phyloP scores from a whole-genome alignment of 2,113 vertebrate species.

The Gymnogyps californianus region DNA sequence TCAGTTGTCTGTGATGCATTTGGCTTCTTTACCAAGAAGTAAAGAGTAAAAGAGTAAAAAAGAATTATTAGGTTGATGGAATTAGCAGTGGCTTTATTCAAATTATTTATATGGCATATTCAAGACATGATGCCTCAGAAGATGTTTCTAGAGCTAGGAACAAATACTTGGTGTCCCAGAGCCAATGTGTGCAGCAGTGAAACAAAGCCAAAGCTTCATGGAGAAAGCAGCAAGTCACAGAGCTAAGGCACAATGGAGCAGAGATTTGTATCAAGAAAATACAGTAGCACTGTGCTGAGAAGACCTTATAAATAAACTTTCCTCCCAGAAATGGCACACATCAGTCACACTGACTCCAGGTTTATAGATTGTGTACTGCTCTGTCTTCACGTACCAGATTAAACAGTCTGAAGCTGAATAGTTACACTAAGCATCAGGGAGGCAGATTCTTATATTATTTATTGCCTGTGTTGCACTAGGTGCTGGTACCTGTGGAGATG shows the following conservation, averaged over 20 bases:
- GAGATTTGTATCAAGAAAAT: not conserved
- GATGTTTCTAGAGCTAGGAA: not conserved
- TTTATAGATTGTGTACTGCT: not conserved
- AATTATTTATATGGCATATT: not conserved
- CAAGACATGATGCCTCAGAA: not conserved
- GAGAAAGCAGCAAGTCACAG: not conserved
- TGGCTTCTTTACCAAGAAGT: not conserved
- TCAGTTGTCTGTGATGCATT: not conserved
- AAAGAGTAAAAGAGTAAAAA: not conserved
- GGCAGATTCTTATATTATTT: not conserved
- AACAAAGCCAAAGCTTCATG: not conserved
- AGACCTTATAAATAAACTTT: not conserved
- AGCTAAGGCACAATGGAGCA: not conserved
- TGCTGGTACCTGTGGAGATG: not conserved
- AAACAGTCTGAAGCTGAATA: not conserved
- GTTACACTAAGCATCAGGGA: not conserved
- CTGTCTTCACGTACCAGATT: not conserved
- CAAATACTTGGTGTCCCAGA: not conserved
- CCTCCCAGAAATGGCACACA: not conserved
- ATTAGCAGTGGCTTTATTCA: not conserved
- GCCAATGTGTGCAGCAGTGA: not conserved
- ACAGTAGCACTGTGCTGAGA: not conserved
- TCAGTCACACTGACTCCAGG: not conserved
- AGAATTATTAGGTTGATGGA: not conserved
- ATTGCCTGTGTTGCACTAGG: not conserved